A percentile compares a stretch with the other conserved stretches of the same genome.
phyloP scores from a whole-genome alignment of 2,888 invertebrate genomes.

The Drosophila aldrichi region DNA sequence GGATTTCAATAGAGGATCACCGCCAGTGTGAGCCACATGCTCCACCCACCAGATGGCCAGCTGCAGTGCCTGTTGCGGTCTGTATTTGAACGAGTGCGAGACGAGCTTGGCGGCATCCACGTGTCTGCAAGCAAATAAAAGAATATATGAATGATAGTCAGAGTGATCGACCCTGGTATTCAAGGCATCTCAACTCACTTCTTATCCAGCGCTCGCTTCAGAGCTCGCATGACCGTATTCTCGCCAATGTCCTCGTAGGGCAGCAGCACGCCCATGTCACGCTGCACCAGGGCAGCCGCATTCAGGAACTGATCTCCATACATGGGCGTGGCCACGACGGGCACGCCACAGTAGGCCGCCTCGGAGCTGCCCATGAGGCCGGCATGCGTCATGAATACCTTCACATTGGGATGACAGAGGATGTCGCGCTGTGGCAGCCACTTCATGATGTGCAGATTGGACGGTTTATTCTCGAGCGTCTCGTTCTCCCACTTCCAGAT shows the following conservation, averaged over 20 bases:
- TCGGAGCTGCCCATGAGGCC: slow-evolving; percentile 90
- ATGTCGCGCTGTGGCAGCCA: slow-evolving; percentile 92
- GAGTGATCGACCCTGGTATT: background rate
- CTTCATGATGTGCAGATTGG: slow-evolving; percentile 88
- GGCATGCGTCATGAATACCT: slow-evolving; percentile 90
- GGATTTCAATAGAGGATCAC: slow-evolving; percentile 86
- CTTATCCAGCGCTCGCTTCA: slow-evolving; percentile 85
- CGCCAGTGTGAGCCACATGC: slow-evolving; percentile 87
- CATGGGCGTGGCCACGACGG: slow-evolving; percentile 89
- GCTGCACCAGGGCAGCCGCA: slow-evolving; percentile 86
- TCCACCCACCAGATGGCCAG: slow-evolving; percentile 89
- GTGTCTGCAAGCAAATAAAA: slow-evolving; percentile 47
- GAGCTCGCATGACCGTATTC: slow-evolving; percentile 85
- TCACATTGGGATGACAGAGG: slow-evolving; percentile 90
- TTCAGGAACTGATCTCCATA: slow-evolving; percentile 89
- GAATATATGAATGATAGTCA: background rate
- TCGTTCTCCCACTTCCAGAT: slow-evolving; percentile 91
- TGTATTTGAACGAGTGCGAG: slow-evolving; percentile 86
- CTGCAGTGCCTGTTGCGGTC: slow-evolving; percentile 87
- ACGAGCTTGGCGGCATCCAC: slow-evolving; percentile 85
- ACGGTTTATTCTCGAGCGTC: slow-evolving; percentile 87
- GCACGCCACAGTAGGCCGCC: slow-evolving; percentile 88
- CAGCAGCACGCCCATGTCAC: slow-evolving; percentile 87
- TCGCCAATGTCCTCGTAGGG: slow-evolving; percentile 86
- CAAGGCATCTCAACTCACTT: slow-evolving; percentile 83